Evolutionary conservation across 2,113 vertebrate species (phyloP), one percentile per base, ranked within the genome.

Genomic region (Balaeniceps rex): DNA sequence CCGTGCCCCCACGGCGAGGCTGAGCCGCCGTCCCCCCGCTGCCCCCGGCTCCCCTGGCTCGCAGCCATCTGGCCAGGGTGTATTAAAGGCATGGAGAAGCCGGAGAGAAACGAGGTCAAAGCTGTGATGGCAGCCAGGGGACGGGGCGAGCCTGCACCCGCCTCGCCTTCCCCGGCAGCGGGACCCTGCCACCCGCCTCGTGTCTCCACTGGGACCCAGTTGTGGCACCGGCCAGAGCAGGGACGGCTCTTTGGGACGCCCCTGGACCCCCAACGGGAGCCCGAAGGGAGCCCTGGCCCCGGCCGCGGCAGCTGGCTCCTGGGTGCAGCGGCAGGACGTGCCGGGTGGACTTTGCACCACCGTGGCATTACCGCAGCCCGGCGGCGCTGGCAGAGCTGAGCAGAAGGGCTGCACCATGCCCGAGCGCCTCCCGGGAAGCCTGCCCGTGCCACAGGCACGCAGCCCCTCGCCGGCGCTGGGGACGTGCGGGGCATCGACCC

Each of bases 401-500:
- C 44, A 22, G 74, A 26, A 29, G 17, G 28, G 19, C 13, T 31
- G 78, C 12, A 11, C 60, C 6, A 0, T 7, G 28, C 14, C 79
- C 3, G 12, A 9, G 54, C 14, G 4, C 54, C 31, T 18, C 24
- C 38, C 3, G 5, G 71, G 25, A 38, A 40, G 21, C 33, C 78
- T 17, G 33, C 38, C 38, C 4, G 0, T 8, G 52, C 74, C 28
- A 0, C 4, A 2, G 57, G 28, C n/a, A 8, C 1, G 7, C 60
- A 16, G 52, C 52, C 51, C n/a, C 36, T 34, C 4, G 0, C 46
- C 31, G 0, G 9, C 10, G 14, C 42, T 3, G 55, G 47, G 31
- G 34, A 10, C 0, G 2, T 3, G 0, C 17, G 0, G 12, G 29
- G 5, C 2, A 2, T 2, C 52, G 4, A 42, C 34, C 15, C 5